Conservation (phyloP, 2,888 invertebrate genomes). For the Troilus luridus region DNA sequence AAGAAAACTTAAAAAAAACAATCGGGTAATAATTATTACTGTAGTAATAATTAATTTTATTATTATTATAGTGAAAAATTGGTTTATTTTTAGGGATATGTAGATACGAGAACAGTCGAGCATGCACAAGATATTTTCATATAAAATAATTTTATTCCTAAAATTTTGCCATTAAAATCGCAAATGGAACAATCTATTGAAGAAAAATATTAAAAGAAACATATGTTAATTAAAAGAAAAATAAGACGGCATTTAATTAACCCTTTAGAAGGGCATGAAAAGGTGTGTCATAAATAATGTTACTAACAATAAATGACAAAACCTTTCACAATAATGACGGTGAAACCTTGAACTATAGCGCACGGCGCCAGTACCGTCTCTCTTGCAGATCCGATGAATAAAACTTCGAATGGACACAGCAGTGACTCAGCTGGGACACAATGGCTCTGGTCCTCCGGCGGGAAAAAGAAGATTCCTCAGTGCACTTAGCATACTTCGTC, state of each 20-base stretch:
- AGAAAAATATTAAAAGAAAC: too few species aligned
- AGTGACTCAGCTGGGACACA: neutral
- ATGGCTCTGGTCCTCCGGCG: neutral
- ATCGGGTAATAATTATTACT: too few species aligned
- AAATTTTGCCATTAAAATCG: too few species aligned
- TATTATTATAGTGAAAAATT: too few species aligned
- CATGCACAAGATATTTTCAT: too few species aligned
- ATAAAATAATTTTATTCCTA: too few species aligned
- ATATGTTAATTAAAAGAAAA: neutral
- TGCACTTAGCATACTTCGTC: neutral
- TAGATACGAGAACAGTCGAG: too few species aligned
- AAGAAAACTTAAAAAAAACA: too few species aligned
- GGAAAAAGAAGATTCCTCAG: neutral
- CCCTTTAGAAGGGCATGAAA: neutral
- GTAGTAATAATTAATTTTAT: too few species aligned
- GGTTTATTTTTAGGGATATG: too few species aligned
- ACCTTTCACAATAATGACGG: neutral
- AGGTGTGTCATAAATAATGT: neutral
- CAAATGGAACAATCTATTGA: too few species aligned
- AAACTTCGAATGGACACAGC: neutral
- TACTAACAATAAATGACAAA: neutral
- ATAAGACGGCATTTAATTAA: neutral
- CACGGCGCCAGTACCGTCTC: slow-evolving; percentile 24
- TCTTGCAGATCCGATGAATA: neutral
- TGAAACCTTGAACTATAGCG: slow-evolving; percentile 35